Base-by-base conservation (phyloP, 2,888 invertebrate species). In the Lomographa bimaculata region DNA sequence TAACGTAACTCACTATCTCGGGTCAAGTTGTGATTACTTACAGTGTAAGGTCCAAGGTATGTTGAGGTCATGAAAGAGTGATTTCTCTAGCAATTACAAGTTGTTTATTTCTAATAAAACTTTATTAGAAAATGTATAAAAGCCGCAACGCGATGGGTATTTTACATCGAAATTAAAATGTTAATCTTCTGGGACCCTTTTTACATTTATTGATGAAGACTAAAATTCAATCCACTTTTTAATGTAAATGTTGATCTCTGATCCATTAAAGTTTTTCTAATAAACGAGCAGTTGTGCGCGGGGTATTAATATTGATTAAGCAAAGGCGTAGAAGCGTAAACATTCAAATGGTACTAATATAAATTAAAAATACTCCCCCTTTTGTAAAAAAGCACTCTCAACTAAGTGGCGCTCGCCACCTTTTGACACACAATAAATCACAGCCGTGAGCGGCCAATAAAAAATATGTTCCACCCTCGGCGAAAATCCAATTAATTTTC, bases 401-500 rank as follows among this genome's bases (percentile, higher is more conserved):
- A 71, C 81, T 84, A 86, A 89, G 84, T 87, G 86, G 81, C 83
- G 81, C 78, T 85, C 86, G 80, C 86, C 86, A 86, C 86, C 86
- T 85, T 85, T 82, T 86, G 86, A 87, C 85, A 85, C 80, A 84
- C 84, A 80, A 87, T 89, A 87, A 87, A 89, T 89, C 87, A 87
- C 77, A 76, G 76, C 78, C 74, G 77, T 78, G 84, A 84, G 81
- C 82, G 84, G 81, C 83, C 81, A 85, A 86, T 86, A 87, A 86
- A 87, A 86, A 86, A 87, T 86, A 84, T 86, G 86, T 85, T 86
- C 79, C 82, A 84, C 86, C 87, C 87, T 84, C 87, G 78, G 81
- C 80, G 85, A 84, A 87, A 86, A 87, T 86, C 86, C 87, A 89
- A 89, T 89, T 89, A 89, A 89, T 87, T 89, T 87, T 85, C 84